phyloP scores from a whole-genome alignment of 2,113 vertebrate genomes.

The Trichomycterus rosablanca region DNA sequence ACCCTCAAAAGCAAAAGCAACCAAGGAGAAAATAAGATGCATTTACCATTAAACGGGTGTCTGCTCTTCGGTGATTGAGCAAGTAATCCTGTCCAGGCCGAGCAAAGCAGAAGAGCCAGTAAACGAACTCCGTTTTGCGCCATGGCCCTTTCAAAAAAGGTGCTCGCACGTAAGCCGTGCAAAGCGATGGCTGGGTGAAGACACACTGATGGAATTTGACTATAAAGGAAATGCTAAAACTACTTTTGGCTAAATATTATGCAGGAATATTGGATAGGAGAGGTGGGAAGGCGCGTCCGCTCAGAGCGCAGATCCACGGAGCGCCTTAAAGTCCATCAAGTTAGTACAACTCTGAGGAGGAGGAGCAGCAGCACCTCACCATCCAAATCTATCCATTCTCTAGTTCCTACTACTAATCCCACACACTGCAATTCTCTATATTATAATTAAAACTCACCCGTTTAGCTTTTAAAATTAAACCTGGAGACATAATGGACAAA shows the following conservation, averaged over 20 bases:
- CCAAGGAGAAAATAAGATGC: neutral
- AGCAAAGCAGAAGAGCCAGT: slow-evolving; percentile 23
- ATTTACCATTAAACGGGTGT: neutral
- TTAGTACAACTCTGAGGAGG: slow-evolving; percentile 16
- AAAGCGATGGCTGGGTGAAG: too few relatives aligned
- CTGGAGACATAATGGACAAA: too few relatives aligned
- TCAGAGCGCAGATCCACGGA: slow-evolving; percentile 28
- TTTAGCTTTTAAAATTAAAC: too few relatives aligned
- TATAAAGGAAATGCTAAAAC: neutral
- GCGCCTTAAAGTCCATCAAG: slow-evolving; percentile 31
- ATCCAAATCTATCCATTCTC: slow-evolving; percentile 8
- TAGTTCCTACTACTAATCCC: too few relatives aligned
- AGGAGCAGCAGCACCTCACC: slow-evolving; percentile 36
- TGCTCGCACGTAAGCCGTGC: slow-evolving; percentile 35
- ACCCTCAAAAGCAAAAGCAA: neutral
- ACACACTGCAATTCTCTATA: too few relatives aligned
- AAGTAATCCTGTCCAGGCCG: slow-evolving; percentile 12
- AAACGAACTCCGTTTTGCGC: slow-evolving; percentile 28
- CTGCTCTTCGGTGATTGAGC: slow-evolving; percentile 3
- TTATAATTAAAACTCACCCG: too few relatives aligned
- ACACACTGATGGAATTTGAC: too few relatives aligned
- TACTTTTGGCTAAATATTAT: neutral
- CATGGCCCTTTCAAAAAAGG: slow-evolving; percentile 25
- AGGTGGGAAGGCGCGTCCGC: slow-evolving; percentile 29
- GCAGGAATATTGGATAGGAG: neutral